phyloP scores from a whole-genome alignment of 2,113 vertebrate genomes.

The Rhizomys pruinosus region DNA sequence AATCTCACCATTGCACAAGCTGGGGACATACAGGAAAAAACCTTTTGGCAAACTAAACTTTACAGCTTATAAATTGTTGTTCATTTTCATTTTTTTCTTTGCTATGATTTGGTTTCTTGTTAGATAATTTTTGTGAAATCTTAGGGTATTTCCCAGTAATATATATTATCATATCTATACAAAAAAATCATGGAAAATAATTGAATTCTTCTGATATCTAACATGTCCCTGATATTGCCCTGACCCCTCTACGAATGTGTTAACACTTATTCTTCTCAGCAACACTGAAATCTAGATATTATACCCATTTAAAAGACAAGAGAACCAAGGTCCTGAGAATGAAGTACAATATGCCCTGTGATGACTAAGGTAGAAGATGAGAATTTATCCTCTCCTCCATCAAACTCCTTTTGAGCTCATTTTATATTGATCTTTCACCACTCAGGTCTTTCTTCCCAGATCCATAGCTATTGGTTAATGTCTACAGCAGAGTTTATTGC shows the following conservation, averaged over 20 bases:
- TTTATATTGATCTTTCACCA: not conserved
- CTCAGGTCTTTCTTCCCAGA: not conserved
- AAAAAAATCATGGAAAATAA: conserved; percentile 23
- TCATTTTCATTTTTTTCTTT: conserved; percentile 20
- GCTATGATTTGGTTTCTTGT: not conserved
- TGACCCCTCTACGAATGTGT: not conserved
- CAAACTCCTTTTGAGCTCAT: not conserved
- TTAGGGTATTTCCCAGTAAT: not conserved
- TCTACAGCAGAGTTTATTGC: not conserved
- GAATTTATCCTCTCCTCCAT: not conserved
- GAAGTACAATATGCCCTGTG: not conserved
- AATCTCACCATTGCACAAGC: not conserved
- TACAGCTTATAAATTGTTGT: not conserved
- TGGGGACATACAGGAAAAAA: not conserved
- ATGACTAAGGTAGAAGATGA: not conserved
- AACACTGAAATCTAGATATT: not conserved
- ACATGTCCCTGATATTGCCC: not conserved
- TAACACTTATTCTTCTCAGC: conserved; percentile 2
- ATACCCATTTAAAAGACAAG: conserved; percentile 36
- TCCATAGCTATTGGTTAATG: not conserved
- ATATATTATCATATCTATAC: not conserved
- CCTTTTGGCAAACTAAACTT: conserved; percentile 5
- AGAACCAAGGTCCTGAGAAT: not conserved
- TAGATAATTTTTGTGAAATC: not conserved
- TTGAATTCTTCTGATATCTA: not conserved